These are phyloP conservation scores for Sebastes iracundus DNA, from an alignment of 2,797 vertebrate species.

Conservation along the genomic window DNA sequence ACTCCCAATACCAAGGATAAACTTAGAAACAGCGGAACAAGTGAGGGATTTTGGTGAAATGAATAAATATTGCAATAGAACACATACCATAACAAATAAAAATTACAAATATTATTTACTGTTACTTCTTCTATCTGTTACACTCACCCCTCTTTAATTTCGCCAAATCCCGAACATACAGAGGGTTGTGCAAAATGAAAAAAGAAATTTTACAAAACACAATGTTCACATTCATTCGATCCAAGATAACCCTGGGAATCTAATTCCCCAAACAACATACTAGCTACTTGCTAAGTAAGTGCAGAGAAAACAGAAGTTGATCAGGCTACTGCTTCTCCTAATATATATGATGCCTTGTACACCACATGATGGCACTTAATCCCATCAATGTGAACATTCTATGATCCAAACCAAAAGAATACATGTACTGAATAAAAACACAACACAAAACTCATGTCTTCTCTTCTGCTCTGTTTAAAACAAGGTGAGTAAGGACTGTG, in stretches of 20 bases:
- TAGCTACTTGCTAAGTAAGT: background rate
- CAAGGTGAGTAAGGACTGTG: background rate
- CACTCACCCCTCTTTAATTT: background rate
- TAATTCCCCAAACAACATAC: background rate
- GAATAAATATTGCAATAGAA: background rate
- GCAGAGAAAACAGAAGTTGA: background rate
- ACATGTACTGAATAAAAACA: background rate
- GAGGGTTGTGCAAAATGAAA: background rate
- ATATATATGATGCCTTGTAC: background rate
- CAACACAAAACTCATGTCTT: no score
- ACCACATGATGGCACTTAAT: background rate
- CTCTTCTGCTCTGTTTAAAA: background rate
- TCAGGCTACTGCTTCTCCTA: background rate
- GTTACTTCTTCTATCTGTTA: no score
- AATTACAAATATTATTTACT: no score
- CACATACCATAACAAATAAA: no score
- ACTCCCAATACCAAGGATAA: background rate
- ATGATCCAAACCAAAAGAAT: background rate
- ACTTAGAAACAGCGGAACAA: background rate
- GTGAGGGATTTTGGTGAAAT: background rate
- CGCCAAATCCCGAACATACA: background rate
- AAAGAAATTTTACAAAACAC: background rate
- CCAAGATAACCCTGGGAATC: background rate
- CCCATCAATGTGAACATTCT: background rate
- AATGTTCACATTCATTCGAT: background rate